These are phyloP conservation scores for Lithobates pipiens DNA, from an alignment of 2,797 vertebrate species.

Conservation along the genomic window DNA sequence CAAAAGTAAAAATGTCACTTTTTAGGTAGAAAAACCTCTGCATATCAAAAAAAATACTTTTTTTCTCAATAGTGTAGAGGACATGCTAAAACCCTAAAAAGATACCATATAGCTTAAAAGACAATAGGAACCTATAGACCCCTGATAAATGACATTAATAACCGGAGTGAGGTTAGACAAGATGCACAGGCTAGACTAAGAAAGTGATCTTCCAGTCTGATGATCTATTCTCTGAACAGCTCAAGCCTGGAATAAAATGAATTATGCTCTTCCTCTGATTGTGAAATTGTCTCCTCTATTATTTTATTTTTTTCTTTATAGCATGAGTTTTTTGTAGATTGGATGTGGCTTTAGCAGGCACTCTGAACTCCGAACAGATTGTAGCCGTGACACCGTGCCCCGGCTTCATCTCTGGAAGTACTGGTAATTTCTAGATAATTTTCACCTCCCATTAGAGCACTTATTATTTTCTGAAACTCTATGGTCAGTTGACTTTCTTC, in stretches of 20 bases:
- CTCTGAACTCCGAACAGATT: constrained; percentile 64
- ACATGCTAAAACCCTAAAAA: neutral
- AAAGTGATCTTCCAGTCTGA: constrained; percentile 24
- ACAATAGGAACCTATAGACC: constrained; percentile 2
- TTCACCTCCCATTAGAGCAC: constrained; percentile 56
- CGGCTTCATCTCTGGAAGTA: constrained; percentile 58
- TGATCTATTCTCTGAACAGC: constrained; percentile 28
- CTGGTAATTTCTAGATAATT: constrained; percentile 64
- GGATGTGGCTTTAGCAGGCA: constrained; percentile 62
- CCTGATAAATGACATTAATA: constrained; percentile 28
- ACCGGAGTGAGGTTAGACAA: neutral
- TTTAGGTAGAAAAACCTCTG: too few relatives aligned
- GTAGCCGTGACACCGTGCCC: constrained; percentile 43
- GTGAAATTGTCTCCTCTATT: constrained; percentile 22
- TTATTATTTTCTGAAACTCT: constrained; percentile 56
- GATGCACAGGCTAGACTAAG: constrained; percentile 5
- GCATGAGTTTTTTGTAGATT: constrained; percentile 63
- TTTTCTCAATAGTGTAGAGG: too few relatives aligned
- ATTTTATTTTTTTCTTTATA: constrained; percentile 5
- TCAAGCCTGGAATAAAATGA: constrained; percentile 31
- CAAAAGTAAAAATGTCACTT: too few relatives aligned
- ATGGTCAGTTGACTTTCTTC: constrained; percentile 57
- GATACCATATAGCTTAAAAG: neutral
- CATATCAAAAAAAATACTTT: too few relatives aligned
- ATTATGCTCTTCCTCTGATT: constrained; percentile 37